phyloP scores from a whole-genome alignment of 2,797 vertebrate species.

The Percopsis omiscomaycus region DNA sequence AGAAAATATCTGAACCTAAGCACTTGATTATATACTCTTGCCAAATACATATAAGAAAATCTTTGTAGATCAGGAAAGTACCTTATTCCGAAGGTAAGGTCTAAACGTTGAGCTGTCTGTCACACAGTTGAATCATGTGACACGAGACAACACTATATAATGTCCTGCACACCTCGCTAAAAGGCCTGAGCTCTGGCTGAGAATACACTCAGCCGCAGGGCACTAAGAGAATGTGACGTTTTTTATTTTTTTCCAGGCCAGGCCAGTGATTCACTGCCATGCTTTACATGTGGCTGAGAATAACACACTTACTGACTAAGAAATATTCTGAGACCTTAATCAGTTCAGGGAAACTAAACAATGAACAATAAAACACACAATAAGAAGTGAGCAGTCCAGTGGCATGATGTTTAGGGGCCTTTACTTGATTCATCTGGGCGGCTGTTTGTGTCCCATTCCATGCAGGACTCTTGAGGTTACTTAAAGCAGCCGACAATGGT shows the following conservation, averaged over 20 bases:
- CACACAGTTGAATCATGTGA: conserved; percentile 40
- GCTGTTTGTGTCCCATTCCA: conserved; percentile 8
- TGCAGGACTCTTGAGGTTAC: conserved; percentile 18
- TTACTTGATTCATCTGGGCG: conserved; percentile 6
- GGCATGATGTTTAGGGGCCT: conserved; percentile 7
- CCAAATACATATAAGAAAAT: conserved; percentile 26
- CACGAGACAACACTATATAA: conserved; percentile 22
- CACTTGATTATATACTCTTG: not conserved
- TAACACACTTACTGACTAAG: conserved; percentile 32
- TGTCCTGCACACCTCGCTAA: conserved; percentile 22
- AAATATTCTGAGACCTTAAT: not conserved
- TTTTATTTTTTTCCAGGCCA: conserved; percentile 54
- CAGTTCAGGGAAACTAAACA: conserved; percentile 49
- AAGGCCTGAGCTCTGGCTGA: conserved; percentile 8
- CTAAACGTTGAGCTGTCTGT: conserved; percentile 29
- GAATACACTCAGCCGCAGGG: conserved; percentile 20
- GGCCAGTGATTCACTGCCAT: conserved; percentile 51
- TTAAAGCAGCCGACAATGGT: conserved; percentile 12
- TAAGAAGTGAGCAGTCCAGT: conserved; percentile 10
- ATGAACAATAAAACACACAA: conserved; percentile 47
- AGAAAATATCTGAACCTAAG: not conserved
- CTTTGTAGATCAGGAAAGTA: not conserved
- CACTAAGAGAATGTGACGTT: conserved; percentile 40
- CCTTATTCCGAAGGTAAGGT: not conserved
- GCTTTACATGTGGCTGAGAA: conserved; percentile 13